phyloP scores from a whole-genome alignment of 37 sponge, comb jelly and placozoan genomes.

The Crambe crambe region DNA sequence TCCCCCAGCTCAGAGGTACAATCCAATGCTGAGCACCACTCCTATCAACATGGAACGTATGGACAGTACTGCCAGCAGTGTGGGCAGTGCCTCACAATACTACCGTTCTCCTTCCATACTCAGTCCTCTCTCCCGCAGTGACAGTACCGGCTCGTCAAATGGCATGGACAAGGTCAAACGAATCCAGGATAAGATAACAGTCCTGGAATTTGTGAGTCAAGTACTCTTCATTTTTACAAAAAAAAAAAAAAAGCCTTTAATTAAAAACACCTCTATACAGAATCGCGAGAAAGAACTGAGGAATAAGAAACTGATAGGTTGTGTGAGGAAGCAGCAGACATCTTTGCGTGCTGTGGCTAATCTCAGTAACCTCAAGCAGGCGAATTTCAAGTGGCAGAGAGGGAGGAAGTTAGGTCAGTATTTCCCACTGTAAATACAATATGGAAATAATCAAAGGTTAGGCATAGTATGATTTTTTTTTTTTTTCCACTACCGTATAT shows the following conservation, averaged over 20 bases:
- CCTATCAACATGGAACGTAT: slow-evolving; percentile 9
- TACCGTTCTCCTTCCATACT: not conserved
- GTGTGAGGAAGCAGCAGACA: slow-evolving; percentile 8
- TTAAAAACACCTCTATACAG: no score
- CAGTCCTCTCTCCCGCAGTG: slow-evolving; percentile 25
- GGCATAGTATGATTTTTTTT: not conserved
- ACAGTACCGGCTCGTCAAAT: not conserved
- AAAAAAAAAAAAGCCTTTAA: no score
- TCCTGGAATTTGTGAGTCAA: slow-evolving; percentile 3
- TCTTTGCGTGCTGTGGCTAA: slow-evolving; percentile 31
- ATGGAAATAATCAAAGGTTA: not conserved
- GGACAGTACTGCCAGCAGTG: slow-evolving; percentile 22
- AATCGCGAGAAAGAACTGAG: slow-evolving; percentile 39
- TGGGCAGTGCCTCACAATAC: not conserved
- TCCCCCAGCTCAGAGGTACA: not conserved
- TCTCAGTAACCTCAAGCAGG: slow-evolving; percentile 42
- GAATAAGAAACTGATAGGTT: slow-evolving; percentile 43
- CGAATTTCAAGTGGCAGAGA: slow-evolving; percentile 78
- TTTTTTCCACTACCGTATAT: not conserved
- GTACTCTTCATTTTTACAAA: no score
- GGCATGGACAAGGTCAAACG: not conserved
- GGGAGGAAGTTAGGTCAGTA: slow-evolving; percentile 77
- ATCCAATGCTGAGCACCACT: not conserved
- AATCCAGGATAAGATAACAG: slow-evolving; percentile 3
- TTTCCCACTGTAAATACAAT: not conserved